phyloP scores from a whole-genome alignment of 2,113 vertebrate genomes.

The Candoia aspera region DNA sequence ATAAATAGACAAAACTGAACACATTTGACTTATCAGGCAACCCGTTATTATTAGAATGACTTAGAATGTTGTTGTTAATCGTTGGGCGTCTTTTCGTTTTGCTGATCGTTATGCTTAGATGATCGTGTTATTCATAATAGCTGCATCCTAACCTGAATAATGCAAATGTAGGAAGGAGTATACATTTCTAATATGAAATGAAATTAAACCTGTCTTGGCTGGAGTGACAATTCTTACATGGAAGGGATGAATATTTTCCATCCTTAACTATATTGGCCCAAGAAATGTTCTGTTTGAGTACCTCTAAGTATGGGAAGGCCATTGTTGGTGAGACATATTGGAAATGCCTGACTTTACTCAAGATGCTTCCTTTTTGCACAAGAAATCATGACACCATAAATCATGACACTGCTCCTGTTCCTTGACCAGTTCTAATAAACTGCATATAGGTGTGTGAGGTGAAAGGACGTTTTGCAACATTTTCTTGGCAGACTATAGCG shows the following conservation, averaged over 20 bases:
- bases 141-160: no score
- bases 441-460: neutral
- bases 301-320: neutral
- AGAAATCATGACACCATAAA: neutral
- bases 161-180: no score
- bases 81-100: no score
- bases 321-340: neutral
- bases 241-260: neutral
- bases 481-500: no score
- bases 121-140: no score
- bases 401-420: conserved; percentile 6
- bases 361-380: neutral
- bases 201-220: no score
- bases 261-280: neutral
- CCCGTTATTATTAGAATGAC: neutral
- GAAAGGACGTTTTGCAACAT: no score
- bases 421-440: conserved; percentile 22
- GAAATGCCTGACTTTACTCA: neutral
- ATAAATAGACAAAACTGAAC: neutral
- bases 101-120: no score
- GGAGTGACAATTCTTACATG: no score
- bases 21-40: neutral
- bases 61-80: neutral
- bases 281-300: neutral
- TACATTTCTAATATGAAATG: neutral